Evolutionary conservation across 2,797 vertebrate genomes (phyloP).

Genomic region (Darevskia mixta): DNA sequence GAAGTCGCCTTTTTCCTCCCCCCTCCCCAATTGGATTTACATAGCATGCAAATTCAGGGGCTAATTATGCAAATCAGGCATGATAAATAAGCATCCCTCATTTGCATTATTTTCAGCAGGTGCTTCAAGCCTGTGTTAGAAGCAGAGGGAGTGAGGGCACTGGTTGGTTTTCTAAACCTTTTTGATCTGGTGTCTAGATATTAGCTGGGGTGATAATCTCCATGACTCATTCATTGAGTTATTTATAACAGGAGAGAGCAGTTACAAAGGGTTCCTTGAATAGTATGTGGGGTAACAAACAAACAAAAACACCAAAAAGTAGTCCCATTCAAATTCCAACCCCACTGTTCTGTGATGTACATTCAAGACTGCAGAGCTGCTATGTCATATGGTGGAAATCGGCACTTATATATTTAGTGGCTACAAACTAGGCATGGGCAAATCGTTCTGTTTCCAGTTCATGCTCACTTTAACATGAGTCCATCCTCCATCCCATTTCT

Average conservation of each 20-base stretch:
- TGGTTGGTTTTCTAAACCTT: neutral
- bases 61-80: slow-evolving; percentile 22
- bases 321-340: neutral
- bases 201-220: neutral
- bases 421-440: neutral
- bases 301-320: neutral
- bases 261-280: neutral
- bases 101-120: slow-evolving; percentile 29
- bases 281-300: neutral
- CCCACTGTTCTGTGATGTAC: neutral
- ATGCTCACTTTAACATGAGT: neutral
- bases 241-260: neutral
- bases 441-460: neutral
- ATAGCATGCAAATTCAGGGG: neutral
- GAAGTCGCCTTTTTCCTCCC: neutral
- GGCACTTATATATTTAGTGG: neutral
- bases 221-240: neutral
- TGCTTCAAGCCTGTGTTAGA: neutral
- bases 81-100: neutral
- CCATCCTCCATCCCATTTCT: neutral
- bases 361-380: neutral
- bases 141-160: neutral
- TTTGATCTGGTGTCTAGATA: slow-evolving; percentile 10
- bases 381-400: neutral
- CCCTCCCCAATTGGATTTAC: neutral